Base-by-base conservation (phyloP, 2,797 vertebrate genomes). In the Siniperca obscura region DNA sequence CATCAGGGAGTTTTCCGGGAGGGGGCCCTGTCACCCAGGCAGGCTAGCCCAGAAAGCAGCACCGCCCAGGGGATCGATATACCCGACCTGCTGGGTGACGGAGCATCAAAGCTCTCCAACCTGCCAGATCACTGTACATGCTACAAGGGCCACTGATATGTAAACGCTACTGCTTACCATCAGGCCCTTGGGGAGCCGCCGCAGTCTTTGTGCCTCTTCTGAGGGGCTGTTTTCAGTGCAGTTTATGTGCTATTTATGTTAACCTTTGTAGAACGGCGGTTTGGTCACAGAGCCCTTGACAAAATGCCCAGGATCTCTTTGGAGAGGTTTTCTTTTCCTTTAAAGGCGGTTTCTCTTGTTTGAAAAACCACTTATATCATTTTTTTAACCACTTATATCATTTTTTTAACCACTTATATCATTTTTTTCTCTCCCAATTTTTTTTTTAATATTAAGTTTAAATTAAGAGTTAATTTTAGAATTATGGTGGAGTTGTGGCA, bases 1-100 rank as follows among this genome's bases (percentile, higher is more conserved):
- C 94, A 94, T 92, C 89, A 84, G 93, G 94, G 95, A 95, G 93
- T 87, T 87, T 92, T 94, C 88, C 86, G 87, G 93, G 90, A 88
- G 89, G 92, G 91, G 91, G 87, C 87, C 88, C 91, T 91, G 91
- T 93, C 93, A 93, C 93, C 91, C 88, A 82, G 87, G 85, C 92
- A 89, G 92, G 71, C 88, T 84, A 84, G 88, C 93, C 92, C 93
- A 93, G 90, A 94, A 94, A 94, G 91, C 87, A 57, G 85, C 82
- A 40, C 53, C 40, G 82, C 94, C 91, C 89, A 88, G 86, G 94
- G 93, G 93, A 94, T 88, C 73, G 87, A 86, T 89, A 82, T 88
- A 85, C 86, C 67, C 92, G 90, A 93, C 93, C 93, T 93, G 93
- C 89, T 91, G 93, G 92, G 94, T 94, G 92, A 94, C 82, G 14